Evolutionary conservation across 2,888 invertebrate species (phyloP).

Genomic region (Coelopa pilipes): DNA sequence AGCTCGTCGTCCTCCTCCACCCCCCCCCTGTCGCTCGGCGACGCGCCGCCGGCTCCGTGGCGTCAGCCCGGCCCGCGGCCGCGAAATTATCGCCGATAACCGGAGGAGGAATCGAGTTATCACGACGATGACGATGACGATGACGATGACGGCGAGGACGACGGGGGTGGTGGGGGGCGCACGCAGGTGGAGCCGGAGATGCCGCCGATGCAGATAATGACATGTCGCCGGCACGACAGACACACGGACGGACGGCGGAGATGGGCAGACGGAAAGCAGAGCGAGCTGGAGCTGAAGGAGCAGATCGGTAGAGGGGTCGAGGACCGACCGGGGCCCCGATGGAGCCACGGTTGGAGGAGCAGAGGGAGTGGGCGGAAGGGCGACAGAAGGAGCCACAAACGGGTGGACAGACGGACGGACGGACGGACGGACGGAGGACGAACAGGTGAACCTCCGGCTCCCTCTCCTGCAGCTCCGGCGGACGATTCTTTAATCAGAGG

Average conservation of each 20-base stretch:
- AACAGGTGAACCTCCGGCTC: too few species aligned
- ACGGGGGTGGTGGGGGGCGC: not conserved
- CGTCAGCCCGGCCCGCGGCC: too few species aligned
- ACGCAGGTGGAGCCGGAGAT: not conserved
- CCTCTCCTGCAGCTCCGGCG: not conserved
- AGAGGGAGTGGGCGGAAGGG: too few species aligned
- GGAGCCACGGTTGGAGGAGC: too few species aligned
- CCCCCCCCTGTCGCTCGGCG: too few species aligned
- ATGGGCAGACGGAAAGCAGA: not conserved
- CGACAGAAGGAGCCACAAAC: not conserved
- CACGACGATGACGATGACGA: not conserved
- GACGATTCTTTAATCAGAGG: slow-evolving; percentile 15
- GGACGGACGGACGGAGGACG: too few species aligned
- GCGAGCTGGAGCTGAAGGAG: not conserved
- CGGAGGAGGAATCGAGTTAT: slow-evolving; percentile 16
- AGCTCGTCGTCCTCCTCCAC: too few species aligned
- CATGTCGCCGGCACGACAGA: slow-evolving; percentile 25
- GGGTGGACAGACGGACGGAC: too few species aligned
- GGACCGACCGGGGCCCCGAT: too few species aligned
- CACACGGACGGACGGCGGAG: not conserved
- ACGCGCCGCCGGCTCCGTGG: too few species aligned
- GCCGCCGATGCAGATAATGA: slow-evolving; percentile 25
- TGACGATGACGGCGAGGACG: not conserved
- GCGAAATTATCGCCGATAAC: slow-evolving; percentile 26
- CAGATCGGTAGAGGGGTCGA: not conserved